Evolutionary conservation across 2,113 vertebrate species (phyloP), one percentile per base, ranked within the genome.

Genomic region (Catharus minimus): DNA sequence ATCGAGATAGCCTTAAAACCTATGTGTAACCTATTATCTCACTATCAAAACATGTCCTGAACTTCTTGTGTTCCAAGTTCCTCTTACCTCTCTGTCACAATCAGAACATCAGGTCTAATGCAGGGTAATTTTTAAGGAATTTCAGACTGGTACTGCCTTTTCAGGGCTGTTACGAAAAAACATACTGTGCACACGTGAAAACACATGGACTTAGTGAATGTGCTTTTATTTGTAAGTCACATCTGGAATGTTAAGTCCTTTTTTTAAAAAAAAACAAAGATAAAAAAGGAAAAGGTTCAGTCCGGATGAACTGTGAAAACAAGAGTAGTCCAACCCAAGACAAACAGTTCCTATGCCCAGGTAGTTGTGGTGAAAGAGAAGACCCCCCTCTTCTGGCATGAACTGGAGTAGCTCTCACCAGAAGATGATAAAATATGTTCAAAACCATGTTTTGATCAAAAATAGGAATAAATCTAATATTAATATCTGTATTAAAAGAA

Each of bases 361-460:
- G 27, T 43, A 47, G 23, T 30, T 92, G 30, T 1, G 43, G 30
- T 67, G 91, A 94, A 93, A 95, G 94, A 94, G 83, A 91, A 92
- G 93, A 82, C 89, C 19, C 47, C 88, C 88, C 82, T 91, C 93
- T 94, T 95, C 92, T 95, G 93, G 90, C 72, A 91, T 77, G 79
- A 90, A 69, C 36, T 81, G 93, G 95, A 94, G 88, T 94, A 95
- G 92, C 94, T 95, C 36, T 76, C 60, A 38, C 58, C 56, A 89
- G 78, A 84, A 92, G 79, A 78, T 33, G 6, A 49, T 49, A 68
- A 74, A 84, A 23, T 28, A 32, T 13, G 41, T 64, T 84, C 49
- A 58, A 81, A 86, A 41, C 4, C 15, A 36, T 76, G 23, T 75
- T 75, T 81, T 69, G 14, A 39, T 53, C 30, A 61, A 24, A 86